phyloP scores from a whole-genome alignment of 2,888 invertebrate genomes.

The Hylaea fasciaria region DNA sequence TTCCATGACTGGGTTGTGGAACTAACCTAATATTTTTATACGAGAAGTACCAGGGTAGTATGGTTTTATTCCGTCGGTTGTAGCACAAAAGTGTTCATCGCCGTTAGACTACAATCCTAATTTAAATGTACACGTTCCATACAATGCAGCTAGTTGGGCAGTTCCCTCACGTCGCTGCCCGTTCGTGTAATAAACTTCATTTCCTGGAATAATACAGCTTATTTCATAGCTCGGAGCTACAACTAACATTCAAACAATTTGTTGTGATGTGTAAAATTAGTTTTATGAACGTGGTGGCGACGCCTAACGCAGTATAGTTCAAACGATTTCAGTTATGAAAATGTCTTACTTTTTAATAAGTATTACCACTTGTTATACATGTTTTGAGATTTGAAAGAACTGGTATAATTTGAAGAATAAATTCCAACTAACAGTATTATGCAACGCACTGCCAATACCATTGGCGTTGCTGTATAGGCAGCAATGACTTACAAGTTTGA shows the following conservation, averaged over 20 bases:
- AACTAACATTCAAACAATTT: constrained; percentile 4
- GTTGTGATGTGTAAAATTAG: background rate
- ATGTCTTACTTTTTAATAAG: too few species aligned
- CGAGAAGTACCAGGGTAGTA: too few species aligned
- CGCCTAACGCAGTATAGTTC: background rate
- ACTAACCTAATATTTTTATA: too few species aligned
- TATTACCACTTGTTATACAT: too few species aligned
- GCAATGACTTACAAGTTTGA: too few species aligned
- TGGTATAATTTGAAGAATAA: too few species aligned
- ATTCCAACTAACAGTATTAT: too few species aligned
- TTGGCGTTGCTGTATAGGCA: too few species aligned
- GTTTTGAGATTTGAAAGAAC: too few species aligned
- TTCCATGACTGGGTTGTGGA: too few species aligned
- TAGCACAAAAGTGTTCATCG: background rate
- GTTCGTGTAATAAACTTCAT: constrained; percentile 2
- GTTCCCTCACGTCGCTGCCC: constrained; percentile 1
- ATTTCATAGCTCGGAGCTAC: background rate
- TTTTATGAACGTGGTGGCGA: background rate
- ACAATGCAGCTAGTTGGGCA: background rate
- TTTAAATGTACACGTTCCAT: constrained; percentile 7
- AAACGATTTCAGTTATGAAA: too few species aligned
- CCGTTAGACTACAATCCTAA: background rate
- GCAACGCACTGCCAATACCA: too few species aligned
- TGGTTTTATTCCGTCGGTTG: background rate
- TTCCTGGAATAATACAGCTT: constrained; percentile 3